Base-by-base conservation (phyloP, 1,140 invertebrate genomes). In the Platyscapa corneri region DNA sequence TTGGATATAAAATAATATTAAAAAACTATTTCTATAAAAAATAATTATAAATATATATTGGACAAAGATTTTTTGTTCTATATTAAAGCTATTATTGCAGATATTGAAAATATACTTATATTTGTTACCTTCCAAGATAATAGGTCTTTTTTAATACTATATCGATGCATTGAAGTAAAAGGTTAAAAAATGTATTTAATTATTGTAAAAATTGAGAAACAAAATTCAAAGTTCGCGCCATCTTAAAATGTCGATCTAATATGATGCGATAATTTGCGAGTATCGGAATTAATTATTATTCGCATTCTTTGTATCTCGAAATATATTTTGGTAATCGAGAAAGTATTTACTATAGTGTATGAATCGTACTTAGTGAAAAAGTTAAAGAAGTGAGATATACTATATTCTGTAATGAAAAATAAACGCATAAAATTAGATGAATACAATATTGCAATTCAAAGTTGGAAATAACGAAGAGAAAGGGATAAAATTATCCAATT, bases 191-290 rank as follows among this genome's bases (percentile, higher is more conserved):
- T 3, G n/a, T 64, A 3, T 5, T 64, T n/a, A n/a, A 46, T 46
- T 12, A 46, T 46, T 64, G 23, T 27, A 64, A n/a, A 30, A 64
- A n/a, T 30, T n/a, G n/a, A n/a, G 14, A 64, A 64, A 64, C n/a
- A 64, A 64, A 64, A n/a, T 64, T 64, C 6, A n/a, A 64, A 64
- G n/a, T 64, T 64, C 49, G 60, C 60, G 60, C 60, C 60, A n/a
- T n/a, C 5, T 64, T n/a, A 30, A 64, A 30, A 64, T 64, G 60
- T 23, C 60, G 27, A 64, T n/a, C n/a, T 27, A 64, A 64, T 64
- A 27, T 8, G 1, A 30, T 10, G n/a, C 1, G 60, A 64, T 64
- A 30, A n/a, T n/a, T 64, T 64, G 27, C 1, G n/a, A 64, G 6
- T 8, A 27, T 64, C 3, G 6, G 3, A 64, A 64, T 64, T 64